A percentile compares a stretch with the other conserved stretches of the same genome.
phyloP scores from a whole-genome alignment of 2,113 vertebrate species.

The Noturus placidus region DNA sequence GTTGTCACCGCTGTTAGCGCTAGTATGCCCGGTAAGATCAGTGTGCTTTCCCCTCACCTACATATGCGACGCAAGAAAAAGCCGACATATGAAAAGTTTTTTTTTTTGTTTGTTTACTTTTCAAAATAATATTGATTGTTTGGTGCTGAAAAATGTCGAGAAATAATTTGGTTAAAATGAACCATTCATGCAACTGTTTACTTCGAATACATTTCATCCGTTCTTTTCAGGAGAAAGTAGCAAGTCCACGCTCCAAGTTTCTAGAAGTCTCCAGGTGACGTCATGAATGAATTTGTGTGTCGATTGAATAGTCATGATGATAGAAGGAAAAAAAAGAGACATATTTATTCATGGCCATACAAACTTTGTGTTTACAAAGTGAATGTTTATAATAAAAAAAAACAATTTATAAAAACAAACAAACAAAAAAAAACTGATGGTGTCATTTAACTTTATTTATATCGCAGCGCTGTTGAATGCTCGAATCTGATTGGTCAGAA shows the following conservation, averaged over 20 bases:
- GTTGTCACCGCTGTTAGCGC: slow-evolving; percentile 33
- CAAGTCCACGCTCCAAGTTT: neutral
- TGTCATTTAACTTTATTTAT: too few species aligned
- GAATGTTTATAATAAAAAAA: too few species aligned
- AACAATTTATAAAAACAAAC: too few species aligned
- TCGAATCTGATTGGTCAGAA: too few species aligned
- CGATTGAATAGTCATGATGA: too few species aligned
- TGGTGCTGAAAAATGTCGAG: neutral
- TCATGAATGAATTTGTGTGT: neutral
- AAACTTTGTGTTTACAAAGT: too few species aligned
- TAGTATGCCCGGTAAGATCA: slow-evolving; percentile 45
- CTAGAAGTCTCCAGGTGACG: neutral
- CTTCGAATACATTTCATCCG: neutral
- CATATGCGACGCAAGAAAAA: neutral
- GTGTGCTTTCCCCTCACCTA: neutral
- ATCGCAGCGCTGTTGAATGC: too few species aligned
- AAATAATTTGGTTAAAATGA: neutral
- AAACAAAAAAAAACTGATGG: too few species aligned
- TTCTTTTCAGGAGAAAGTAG: neutral
- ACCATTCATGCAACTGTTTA: neutral
- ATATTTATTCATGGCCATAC: too few species aligned
- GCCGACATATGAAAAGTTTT: neutral
- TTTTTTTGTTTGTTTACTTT: neutral
- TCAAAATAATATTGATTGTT: neutral
- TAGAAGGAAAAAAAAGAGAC: too few species aligned